Percentiles rank a stretch among this genome's conserved stretches.
Conservation (phyloP, 2,113 vertebrate species). For the Anolis sagrei region DNA sequence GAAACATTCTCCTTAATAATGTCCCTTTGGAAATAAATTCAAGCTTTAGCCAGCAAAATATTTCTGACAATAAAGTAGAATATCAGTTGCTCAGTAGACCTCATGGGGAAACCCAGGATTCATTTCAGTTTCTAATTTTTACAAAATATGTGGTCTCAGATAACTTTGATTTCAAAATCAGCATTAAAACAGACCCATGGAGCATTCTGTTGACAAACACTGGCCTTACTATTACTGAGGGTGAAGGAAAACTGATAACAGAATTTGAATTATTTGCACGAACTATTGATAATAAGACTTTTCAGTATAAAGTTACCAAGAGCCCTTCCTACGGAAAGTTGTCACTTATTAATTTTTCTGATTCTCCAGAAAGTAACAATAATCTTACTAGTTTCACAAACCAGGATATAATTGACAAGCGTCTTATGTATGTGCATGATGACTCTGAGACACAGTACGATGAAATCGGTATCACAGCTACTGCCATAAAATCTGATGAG, state of each 20-base stretch:
- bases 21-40: constrained; percentile 77
- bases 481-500: constrained; percentile 61
- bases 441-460: constrained; percentile 86
- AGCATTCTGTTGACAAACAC: constrained; percentile 82
- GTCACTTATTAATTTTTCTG: constrained; percentile 78
- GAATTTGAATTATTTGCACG: constrained; percentile 83
- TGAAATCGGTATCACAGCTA: constrained; percentile 82
- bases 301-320: constrained; percentile 81
- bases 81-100: constrained; percentile 81
- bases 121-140: constrained; percentile 84
- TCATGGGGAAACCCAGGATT: constrained; percentile 78
- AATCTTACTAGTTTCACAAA: constrained; percentile 82
- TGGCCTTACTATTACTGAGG: constrained; percentile 84
- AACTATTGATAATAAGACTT: constrained; percentile 78
- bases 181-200: constrained; percentile 83
- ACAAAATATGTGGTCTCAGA: constrained; percentile 84
- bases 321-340: constrained; percentile 85
- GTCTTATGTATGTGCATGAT: constrained; percentile 88
- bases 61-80: constrained; percentile 78
- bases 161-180: constrained; percentile 81
- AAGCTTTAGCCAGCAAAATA: constrained; percentile 85
- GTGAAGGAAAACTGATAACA: constrained; percentile 88
- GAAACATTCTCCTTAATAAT: constrained; percentile 81
- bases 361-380: constrained; percentile 75
- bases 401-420: constrained; percentile 79